phyloP scores from a whole-genome alignment of 2,113 vertebrate species.

The Aegypius monachus region DNA sequence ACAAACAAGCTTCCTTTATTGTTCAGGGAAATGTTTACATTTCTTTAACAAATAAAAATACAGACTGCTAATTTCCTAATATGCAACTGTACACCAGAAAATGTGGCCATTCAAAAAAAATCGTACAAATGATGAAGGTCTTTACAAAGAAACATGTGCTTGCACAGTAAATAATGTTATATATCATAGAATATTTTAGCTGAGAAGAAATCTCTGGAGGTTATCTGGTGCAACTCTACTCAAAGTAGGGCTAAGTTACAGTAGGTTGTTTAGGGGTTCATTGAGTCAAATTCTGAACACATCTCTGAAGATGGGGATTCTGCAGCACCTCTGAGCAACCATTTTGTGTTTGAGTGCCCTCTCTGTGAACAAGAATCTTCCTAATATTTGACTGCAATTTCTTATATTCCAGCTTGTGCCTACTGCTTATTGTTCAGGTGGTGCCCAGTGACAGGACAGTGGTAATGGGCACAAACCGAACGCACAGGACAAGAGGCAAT shows the following conservation, averaged over 20 bases:
- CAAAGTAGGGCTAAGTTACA: neutral
- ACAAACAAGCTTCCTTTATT: neutral
- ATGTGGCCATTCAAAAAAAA: neutral
- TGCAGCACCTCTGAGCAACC: neutral
- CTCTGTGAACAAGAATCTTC: neutral
- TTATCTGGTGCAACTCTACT: neutral
- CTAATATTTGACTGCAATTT: neutral
- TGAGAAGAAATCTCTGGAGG: neutral
- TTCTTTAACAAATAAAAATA: neutral
- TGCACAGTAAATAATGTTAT: neutral
- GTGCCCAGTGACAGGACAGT: neutral
- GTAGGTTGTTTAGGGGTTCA: neutral
- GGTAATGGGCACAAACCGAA: neutral
- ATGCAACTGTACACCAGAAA: neutral
- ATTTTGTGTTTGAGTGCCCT: neutral
- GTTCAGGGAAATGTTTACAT: neutral
- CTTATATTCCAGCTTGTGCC: neutral
- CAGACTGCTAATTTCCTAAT: neutral
- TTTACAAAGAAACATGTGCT: neutral
- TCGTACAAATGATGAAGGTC: neutral
- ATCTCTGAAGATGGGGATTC: neutral
- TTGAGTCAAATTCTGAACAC: accelerated
- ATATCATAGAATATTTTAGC: neutral
- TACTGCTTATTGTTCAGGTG: neutral
- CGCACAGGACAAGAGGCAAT: neutral